phyloP scores from a whole-genome alignment of 2,888 invertebrate species.

The Folsomia candida region DNA sequence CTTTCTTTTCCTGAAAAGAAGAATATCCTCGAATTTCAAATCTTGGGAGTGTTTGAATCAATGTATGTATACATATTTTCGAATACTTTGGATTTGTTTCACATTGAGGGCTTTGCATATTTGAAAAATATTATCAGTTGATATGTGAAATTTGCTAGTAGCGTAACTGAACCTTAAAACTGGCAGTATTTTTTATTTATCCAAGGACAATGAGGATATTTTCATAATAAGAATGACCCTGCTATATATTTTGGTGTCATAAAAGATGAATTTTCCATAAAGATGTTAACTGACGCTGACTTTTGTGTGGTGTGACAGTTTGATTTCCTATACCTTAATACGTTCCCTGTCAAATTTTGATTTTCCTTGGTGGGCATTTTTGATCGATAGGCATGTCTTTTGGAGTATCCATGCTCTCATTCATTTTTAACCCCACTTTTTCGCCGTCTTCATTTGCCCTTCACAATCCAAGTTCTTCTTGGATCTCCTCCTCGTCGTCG shows the following conservation, averaged over 20 bases:
- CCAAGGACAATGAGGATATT: too few species aligned
- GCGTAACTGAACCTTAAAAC: too few species aligned
- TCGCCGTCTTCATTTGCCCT: not conserved
- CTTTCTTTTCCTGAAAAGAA: not conserved
- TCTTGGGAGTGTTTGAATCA: too few species aligned
- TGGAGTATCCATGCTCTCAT: slow-evolving; percentile 22
- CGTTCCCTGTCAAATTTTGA: slow-evolving; percentile 29
- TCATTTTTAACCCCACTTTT: not conserved
- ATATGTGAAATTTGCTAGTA: too few species aligned
- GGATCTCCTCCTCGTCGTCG: not conserved
- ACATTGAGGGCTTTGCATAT: too few species aligned
- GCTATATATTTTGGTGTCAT: too few species aligned
- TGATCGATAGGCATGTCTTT: slow-evolving; percentile 31
- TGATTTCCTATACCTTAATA: slow-evolving; percentile 42
- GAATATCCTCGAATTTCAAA: not conserved
- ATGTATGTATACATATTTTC: too few species aligned
- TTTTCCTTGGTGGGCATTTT: slow-evolving; percentile 23
- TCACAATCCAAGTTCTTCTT: not conserved
- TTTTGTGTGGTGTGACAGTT: slow-evolving; percentile 46
- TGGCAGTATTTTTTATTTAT: too few species aligned
- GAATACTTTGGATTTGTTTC: too few species aligned
- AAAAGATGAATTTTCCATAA: slow-evolving; percentile 42
- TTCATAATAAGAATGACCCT: too few species aligned
- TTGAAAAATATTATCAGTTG: too few species aligned
- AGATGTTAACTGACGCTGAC: slow-evolving; percentile 42